phyloP scores from a whole-genome alignment of 2,888 invertebrate species.

The Melikaiella ostensackeni region DNA sequence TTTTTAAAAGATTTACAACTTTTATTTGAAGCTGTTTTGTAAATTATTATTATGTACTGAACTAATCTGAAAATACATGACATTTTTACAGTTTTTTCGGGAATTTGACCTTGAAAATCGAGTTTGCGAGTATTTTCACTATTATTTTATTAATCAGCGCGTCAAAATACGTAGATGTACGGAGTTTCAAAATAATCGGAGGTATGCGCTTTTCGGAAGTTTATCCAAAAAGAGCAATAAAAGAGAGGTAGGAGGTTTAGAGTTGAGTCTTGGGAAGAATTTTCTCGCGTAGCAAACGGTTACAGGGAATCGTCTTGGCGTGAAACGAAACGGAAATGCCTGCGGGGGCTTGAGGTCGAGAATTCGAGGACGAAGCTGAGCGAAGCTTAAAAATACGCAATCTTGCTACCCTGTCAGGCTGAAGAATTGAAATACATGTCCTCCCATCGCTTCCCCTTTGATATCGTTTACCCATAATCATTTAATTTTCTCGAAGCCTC shows the following conservation, averaged over 20 bases:
- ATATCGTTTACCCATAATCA: conserved; percentile 78
- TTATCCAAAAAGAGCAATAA: not conserved
- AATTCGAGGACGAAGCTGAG: conserved; percentile 60
- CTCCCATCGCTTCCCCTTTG: conserved; percentile 70
- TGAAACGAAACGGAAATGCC: conserved; percentile 75
- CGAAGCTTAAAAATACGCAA: conserved; percentile 77
- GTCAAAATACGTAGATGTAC: too few species aligned
- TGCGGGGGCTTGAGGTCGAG: conserved; percentile 52
- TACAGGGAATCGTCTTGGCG: conserved; percentile 66
- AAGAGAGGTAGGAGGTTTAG: conserved; percentile 40
- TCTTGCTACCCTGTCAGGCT: conserved; percentile 76
- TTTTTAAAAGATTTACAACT: too few species aligned
- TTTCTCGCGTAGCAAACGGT: conserved; percentile 51
- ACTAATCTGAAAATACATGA: too few species aligned
- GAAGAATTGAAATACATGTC: conserved; percentile 77
- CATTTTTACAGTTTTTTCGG: too few species aligned
- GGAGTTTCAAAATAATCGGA: too few species aligned
- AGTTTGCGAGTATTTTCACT: too few species aligned
- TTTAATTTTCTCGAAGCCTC: conserved; percentile 73
- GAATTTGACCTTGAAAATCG: too few species aligned
- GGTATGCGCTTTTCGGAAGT: too few species aligned
- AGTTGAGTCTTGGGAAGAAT: conserved; percentile 55
- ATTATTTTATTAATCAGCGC: too few species aligned
- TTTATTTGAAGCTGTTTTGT: too few species aligned
- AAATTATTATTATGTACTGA: too few species aligned